Conservation (phyloP, 2,888 invertebrate species). For the Microplitis deprimator region DNA sequence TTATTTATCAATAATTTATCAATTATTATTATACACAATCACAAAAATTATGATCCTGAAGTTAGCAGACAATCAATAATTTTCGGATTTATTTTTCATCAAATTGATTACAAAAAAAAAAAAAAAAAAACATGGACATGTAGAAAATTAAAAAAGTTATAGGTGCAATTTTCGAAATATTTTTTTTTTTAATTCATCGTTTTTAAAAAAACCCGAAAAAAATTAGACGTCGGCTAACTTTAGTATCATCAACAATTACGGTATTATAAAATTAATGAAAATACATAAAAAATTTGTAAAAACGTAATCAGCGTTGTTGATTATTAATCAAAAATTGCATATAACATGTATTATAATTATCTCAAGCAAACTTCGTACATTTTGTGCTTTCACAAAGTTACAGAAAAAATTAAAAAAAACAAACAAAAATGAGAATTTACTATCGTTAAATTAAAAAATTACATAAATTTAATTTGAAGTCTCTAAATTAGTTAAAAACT, state of each 20-base stretch:
- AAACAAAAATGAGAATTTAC: neutral
- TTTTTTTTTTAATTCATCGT: too few relatives aligned
- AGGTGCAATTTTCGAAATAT: too few relatives aligned
- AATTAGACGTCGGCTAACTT: too few relatives aligned
- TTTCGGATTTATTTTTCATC: too few relatives aligned
- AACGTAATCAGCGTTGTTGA: neutral
- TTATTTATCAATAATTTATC: conserved; percentile 65
- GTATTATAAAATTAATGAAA: neutral
- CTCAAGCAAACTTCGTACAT: neutral
- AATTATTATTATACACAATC: neutral
- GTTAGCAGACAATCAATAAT: neutral
- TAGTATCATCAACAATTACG: too few relatives aligned
- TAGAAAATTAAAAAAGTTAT: too few relatives aligned
- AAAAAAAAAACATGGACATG: too few relatives aligned
- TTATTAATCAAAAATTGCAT: neutral
- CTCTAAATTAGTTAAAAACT: neutral
- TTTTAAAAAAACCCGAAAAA: too few relatives aligned
- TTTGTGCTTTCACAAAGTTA: neutral
- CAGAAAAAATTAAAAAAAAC: neutral
- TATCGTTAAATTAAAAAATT: too few relatives aligned
- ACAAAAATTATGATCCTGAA: neutral
- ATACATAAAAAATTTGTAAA: neutral
- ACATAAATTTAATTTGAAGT: too few relatives aligned
- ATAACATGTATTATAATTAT: neutral
- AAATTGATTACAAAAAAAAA: too few relatives aligned